Conservation (phyloP, 2,797 vertebrate species). For the Malacoraja senta region DNA sequence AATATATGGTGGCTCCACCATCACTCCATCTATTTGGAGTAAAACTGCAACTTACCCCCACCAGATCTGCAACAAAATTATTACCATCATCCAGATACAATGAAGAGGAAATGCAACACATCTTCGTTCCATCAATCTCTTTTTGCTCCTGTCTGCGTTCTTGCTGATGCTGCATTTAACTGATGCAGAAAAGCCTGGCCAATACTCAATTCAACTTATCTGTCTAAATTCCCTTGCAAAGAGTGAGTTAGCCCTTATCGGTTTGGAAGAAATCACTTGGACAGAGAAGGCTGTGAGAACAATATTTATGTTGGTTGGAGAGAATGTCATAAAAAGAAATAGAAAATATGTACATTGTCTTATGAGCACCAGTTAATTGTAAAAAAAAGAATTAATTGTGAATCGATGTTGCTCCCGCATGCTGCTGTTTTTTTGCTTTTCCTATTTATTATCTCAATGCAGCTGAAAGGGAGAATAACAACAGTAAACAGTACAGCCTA, state of each 20-base stretch:
- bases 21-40: neutral
- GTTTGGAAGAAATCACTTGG: neutral
- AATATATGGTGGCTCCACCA: neutral
- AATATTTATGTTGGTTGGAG: neutral
- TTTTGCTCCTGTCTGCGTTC: neutral
- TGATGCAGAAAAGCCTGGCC: neutral
- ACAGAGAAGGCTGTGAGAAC: neutral
- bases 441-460: neutral
- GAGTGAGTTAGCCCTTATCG: neutral
- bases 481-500: neutral
- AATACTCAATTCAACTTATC: neutral
- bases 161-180: neutral
- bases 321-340: neutral
- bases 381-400: neutral
- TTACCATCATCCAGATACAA: neutral
- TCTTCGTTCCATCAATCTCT: no score
- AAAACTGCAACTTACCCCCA: neutral
- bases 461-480: slow-evolving; percentile 2
- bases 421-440: neutral
- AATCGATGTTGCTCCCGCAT: neutral
- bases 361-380: neutral
- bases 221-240: neutral
- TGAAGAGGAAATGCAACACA: neutral
- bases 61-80: neutral
- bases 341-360: neutral